These are phyloP conservation scores for Neolamprologus falcicula DNA, from an alignment of 2,113 vertebrate species.

Conservation along the genomic window DNA sequence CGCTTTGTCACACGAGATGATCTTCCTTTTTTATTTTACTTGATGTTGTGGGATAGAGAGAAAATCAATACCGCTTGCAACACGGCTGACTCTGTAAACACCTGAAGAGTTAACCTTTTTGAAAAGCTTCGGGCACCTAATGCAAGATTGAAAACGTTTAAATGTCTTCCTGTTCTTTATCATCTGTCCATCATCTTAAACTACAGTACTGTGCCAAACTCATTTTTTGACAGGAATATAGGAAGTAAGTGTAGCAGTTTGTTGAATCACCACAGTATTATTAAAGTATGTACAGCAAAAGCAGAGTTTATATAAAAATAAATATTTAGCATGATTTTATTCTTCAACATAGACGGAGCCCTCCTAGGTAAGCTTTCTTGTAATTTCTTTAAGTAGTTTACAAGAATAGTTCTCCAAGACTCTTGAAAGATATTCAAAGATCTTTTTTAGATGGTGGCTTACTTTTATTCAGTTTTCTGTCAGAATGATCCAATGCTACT, in stretches of 20 bases:
- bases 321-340: neutral
- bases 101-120: constrained; percentile 40
- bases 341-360: neutral
- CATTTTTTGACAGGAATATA: neutral
- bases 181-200: neutral
- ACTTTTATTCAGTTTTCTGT: neutral
- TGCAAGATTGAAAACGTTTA: neutral
- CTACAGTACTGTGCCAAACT: neutral
- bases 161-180: neutral
- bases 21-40: constrained; percentile 21
- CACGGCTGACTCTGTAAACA: constrained; percentile 39
- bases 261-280: neutral
- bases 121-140: constrained; percentile 23
- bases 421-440: neutral
- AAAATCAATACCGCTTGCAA: constrained; percentile 39
- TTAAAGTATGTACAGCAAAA: neutral
- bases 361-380: neutral
- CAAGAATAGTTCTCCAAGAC: neutral
- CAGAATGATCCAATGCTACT: neutral
- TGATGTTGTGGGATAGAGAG: neutral
- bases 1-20: neutral
- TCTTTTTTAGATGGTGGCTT: neutral
- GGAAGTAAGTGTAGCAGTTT: neutral
- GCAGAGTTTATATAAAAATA: neutral
- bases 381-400: neutral